These are phyloP conservation scores for Manis javanica DNA, from an alignment of 2,797 vertebrate genomes.

Conservation along the genomic window DNA sequence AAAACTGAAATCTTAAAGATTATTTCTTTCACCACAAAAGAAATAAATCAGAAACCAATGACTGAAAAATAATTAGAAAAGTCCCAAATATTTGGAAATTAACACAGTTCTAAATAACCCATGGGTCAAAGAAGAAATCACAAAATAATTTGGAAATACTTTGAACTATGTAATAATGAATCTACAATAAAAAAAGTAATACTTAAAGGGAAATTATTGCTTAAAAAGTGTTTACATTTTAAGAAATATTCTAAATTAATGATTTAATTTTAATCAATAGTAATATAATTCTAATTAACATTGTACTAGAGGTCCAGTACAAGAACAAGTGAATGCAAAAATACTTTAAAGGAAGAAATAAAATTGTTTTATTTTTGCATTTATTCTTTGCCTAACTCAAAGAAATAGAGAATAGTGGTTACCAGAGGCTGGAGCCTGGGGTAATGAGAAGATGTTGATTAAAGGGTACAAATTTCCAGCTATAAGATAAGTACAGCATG, in stretches of 20 bases:
- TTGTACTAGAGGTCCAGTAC: neutral
- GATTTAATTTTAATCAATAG: neutral
- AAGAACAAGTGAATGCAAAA: neutral
- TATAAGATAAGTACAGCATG: neutral
- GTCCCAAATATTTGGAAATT: neutral
- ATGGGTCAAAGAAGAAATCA: constrained; percentile 13
- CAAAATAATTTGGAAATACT: neutral
- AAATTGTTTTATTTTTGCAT: neutral
- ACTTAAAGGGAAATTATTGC: neutral
- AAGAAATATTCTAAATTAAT: neutral
- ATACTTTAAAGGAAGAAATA: neutral
- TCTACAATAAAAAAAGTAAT: neutral
- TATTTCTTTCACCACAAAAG: neutral
- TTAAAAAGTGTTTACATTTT: neutral
- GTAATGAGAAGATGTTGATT: neutral
- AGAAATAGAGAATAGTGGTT: neutral
- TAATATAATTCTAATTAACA: neutral
- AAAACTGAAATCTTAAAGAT: neutral
- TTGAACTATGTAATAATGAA: neutral
- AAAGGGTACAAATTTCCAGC: neutral
- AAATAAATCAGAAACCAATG: constrained; percentile 20
- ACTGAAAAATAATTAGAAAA: neutral
- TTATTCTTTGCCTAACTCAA: neutral
- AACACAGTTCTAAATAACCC: neutral
- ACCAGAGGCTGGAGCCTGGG: neutral